Percentiles rank a stretch among this genome's conserved stretches.
Evolutionary conservation across 2,797 vertebrate species (phyloP).

Genomic region (Ambastaia sidthimunki): DNA sequence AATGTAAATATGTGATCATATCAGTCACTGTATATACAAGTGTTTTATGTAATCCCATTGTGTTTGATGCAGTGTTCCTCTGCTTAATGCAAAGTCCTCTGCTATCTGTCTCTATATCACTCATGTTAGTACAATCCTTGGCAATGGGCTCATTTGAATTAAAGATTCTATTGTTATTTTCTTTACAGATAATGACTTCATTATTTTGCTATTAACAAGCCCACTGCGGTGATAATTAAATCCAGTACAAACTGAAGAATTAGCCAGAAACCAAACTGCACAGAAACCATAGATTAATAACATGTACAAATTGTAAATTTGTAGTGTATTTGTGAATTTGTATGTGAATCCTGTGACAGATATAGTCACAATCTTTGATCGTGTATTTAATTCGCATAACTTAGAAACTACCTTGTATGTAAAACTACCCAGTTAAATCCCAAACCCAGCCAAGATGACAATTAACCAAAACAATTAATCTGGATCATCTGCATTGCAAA

Average conservation of each 20-base stretch:
- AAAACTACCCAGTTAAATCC: not conserved
- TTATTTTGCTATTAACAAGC: not conserved
- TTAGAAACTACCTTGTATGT: no score
- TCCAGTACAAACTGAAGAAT: not conserved
- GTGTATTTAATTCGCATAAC: not conserved
- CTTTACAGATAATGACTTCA: not conserved
- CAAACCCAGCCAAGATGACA: not conserved
- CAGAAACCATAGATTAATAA: not conserved
- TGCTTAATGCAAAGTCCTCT: no score
- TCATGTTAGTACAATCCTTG: no score
- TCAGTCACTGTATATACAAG: not conserved
- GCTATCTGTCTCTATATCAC: no score
- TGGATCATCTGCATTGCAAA: not conserved
- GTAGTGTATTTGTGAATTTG: no score
- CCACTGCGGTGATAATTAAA: not conserved
- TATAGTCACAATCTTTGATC: not conserved
- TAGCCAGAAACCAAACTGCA: not conserved
- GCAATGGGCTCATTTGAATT: no score
- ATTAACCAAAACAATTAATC: not conserved
- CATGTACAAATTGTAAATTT: not conserved
- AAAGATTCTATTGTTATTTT: no score
- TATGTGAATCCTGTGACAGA: not conserved
- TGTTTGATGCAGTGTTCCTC: not conserved
- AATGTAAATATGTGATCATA: constrained; percentile 9
- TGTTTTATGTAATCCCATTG: constrained; percentile 28